These are phyloP conservation scores for Eugnorisma glareosa DNA, from an alignment of 2,888 invertebrate genomes.

Conservation along the genomic window DNA sequence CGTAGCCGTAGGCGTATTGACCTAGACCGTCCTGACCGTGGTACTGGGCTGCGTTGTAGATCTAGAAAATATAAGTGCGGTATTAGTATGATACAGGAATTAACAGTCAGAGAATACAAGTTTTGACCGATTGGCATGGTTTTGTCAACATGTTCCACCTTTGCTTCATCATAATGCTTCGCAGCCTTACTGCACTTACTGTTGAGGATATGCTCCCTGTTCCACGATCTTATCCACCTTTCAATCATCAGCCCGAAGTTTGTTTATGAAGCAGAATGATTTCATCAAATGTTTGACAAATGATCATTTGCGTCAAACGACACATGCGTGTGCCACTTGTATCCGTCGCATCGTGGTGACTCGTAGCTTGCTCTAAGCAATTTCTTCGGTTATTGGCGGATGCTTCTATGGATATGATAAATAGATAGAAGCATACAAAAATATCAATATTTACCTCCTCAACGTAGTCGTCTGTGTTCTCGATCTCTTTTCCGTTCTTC, in stretches of 20 bases:
- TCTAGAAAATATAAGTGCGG: conserved; percentile 74
- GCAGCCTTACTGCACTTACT: not conserved
- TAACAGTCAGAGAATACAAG: not conserved
- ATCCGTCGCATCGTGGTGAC: not conserved
- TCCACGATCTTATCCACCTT: not conserved
- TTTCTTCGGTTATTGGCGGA: not conserved
- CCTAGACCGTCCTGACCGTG: conserved; percentile 94
- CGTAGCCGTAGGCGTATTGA: conserved; percentile 93
- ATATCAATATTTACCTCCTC: conserved; percentile 88
- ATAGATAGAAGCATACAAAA: not conserved
- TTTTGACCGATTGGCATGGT: too few species aligned
- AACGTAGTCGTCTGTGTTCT: conserved; percentile 92
- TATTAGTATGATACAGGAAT: not conserved
- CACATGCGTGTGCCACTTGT: not conserved
- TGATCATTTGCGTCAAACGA: not conserved
- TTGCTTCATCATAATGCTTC: not conserved
- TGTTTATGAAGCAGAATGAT: not conserved
- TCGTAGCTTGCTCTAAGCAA: not conserved
- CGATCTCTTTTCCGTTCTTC: conserved; percentile 91
- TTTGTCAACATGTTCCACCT: not conserved
- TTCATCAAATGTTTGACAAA: not conserved
- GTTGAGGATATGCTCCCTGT: not conserved
- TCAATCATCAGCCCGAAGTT: too few species aligned
- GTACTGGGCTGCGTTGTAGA: conserved; percentile 93
- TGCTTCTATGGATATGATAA: not conserved